These are phyloP conservation scores for Arrhopalites spinosus DNA, from an alignment of 2,888 invertebrate species.

Conservation along the genomic window DNA sequence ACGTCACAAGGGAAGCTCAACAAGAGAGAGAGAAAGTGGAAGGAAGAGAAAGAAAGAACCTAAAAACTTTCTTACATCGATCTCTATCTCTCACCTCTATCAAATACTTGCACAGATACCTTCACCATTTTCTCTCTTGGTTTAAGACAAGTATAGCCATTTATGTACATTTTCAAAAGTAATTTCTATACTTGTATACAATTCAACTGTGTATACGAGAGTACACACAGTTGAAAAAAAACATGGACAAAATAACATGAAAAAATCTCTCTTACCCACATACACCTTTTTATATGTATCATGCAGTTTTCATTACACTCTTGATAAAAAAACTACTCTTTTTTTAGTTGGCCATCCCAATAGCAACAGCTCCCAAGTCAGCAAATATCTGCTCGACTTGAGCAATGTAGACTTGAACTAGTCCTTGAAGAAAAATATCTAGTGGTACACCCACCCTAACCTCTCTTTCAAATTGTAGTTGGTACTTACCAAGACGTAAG, in stretches of 20 bases:
- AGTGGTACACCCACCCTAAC: background rate
- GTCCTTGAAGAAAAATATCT: background rate
- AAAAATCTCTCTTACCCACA: background rate
- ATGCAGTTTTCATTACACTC: slow-evolving; percentile 10
- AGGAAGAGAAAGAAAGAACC: slow-evolving; percentile 11
- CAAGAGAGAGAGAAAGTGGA: slow-evolving; percentile 4
- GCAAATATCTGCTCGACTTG: slow-evolving; percentile 1
- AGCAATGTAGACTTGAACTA: background rate
- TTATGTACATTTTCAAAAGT: background rate
- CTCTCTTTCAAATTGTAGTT: background rate
- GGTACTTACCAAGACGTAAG: too few relatives aligned
- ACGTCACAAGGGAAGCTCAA: slow-evolving; percentile 25
- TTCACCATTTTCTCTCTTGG: background rate
- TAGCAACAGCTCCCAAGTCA: slow-evolving; percentile 18
- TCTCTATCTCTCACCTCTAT: background rate
- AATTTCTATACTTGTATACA: background rate
- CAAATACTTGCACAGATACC: background rate
- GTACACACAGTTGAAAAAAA: background rate
- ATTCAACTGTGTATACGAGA: background rate
- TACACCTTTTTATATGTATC: background rate
- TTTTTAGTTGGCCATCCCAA: background rate
- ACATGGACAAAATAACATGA: background rate
- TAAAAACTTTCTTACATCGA: slow-evolving; percentile 9
- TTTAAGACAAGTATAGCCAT: background rate
- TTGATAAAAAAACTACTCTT: slow-evolving; percentile 18